These are phyloP conservation scores for Dascyllus trimaculatus DNA, from an alignment of 2,113 vertebrate genomes.

Conservation along the genomic window DNA sequence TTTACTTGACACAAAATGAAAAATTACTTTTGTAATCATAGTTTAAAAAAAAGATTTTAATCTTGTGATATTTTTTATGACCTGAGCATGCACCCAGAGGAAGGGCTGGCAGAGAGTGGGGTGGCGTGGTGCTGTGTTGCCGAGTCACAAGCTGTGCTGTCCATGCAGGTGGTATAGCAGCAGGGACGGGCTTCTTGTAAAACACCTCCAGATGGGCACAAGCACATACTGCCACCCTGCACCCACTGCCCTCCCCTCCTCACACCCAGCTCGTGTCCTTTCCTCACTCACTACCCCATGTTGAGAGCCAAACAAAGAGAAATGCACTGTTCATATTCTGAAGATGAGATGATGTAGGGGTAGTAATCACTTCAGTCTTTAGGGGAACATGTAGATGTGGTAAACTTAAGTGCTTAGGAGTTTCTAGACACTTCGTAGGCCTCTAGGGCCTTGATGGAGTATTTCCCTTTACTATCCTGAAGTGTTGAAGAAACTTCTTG, in stretches of 20 bases:
- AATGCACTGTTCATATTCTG: slow-evolving; percentile 77
- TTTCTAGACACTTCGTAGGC: slow-evolving; percentile 72
- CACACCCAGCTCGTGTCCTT: slow-evolving; percentile 59
- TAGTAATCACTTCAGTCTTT: slow-evolving; percentile 72
- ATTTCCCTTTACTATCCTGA: slow-evolving; percentile 64
- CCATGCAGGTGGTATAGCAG: slow-evolving; percentile 56
- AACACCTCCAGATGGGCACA: slow-evolving; percentile 64
- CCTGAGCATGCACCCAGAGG: slow-evolving; percentile 76
- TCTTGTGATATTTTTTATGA: slow-evolving; percentile 73
- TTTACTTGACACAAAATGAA: slow-evolving; percentile 72
- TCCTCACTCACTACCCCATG: slow-evolving; percentile 54
- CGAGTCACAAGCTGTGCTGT: slow-evolving; percentile 33
- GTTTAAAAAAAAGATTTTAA: slow-evolving; percentile 61
- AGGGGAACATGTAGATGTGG: slow-evolving; percentile 69
- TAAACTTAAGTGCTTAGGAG: slow-evolving; percentile 74
- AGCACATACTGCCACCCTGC: slow-evolving; percentile 40
- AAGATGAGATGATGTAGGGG: slow-evolving; percentile 60
- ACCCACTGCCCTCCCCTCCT: slow-evolving; percentile 41
- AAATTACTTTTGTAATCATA: slow-evolving; percentile 76
- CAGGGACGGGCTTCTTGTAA: slow-evolving; percentile 48
- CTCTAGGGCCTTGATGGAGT: slow-evolving; percentile 60
- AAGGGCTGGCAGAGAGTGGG: slow-evolving; percentile 43
- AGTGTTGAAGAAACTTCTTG: slow-evolving; percentile 71
- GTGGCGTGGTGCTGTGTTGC: slow-evolving; percentile 17
- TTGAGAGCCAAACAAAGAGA: slow-evolving; percentile 76